Evolutionary conservation across 2,113 vertebrate genomes (phyloP), one percentile per base, ranked within the genome.

Genomic region (Athene noctua): DNA sequence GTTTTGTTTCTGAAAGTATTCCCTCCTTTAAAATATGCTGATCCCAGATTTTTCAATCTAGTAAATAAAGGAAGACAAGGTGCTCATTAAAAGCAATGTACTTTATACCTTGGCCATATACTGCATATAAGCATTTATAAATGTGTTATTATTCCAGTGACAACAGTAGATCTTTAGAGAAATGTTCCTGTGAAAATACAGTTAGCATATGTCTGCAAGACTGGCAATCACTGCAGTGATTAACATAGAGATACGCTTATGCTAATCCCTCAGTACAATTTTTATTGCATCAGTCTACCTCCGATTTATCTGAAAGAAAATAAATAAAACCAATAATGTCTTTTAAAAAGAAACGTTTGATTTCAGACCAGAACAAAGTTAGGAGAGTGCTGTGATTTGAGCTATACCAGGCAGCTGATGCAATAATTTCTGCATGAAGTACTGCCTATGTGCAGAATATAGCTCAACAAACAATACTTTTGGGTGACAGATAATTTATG

Each of bases 101-200:
- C 15, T 22, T 94, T 83, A 80, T 57, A 74, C 81, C 49, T 79
- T 80, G 52, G 18, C 59, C 55, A 54, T 81, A 73, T 74, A 59
- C 52, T 94, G n/a, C 75, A 90, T 73, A 65, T 46, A 90, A 86
- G 63, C 22, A 92, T 25, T 38, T 84, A 46, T 74, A 74, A 86
- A 81, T 51, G 20, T 74, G 66, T 44, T 87, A 59, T 74, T 81
- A 70, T 91, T 86, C 47, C 61, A 79, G 55, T 67, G 68, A 86
- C 65, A 74, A 42, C 5, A 66, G 72, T 49, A 87, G 73, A 84
- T 84, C 68, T 77, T 74, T 71, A 65, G 72, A 66, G 89, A 74
- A 92, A 89, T 55, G 14, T 84, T 91, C 47, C 77, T 63, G 26
- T 67, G 52, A 81, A 95, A 92, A 94, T 54, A n/a, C 21, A 62